phyloP scores from a whole-genome alignment of 2,797 vertebrate genomes.

The Sebastes diaconus region DNA sequence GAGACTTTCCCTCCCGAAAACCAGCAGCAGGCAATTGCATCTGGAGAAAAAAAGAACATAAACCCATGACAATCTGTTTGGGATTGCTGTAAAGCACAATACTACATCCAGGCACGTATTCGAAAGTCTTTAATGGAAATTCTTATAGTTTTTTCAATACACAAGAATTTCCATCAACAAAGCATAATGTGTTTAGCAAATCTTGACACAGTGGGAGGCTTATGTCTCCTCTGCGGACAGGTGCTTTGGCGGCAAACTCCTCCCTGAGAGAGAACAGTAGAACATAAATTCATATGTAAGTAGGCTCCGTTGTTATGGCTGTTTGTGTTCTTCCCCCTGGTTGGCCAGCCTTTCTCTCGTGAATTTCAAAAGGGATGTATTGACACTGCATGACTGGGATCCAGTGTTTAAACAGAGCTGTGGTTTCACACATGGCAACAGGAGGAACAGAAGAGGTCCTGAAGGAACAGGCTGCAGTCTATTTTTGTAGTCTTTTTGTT shows the following conservation, averaged over 20 bases:
- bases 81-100: conserved; percentile 27
- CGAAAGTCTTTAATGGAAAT: conserved; percentile 2
- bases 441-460: conserved; percentile 37
- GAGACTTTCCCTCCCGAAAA: conserved; percentile 17
- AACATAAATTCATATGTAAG: conserved; percentile 49
- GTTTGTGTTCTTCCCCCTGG: conserved; percentile 43
- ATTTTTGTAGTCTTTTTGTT: conserved; percentile 73
- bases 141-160: neutral
- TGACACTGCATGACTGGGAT: conserved; percentile 57
- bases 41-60: conserved; percentile 2
- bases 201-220: conserved; percentile 1
- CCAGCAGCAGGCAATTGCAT: neutral
- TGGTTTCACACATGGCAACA: conserved; percentile 49
- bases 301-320: neutral
- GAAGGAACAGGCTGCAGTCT: conserved; percentile 53
- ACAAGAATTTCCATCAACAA: conserved; percentile 20
- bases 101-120: conserved; percentile 22
- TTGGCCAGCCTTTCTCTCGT: conserved; percentile 38
- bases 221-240: conserved; percentile 38
- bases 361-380: conserved; percentile 52
- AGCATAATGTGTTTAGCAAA: conserved; percentile 28
- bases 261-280: conserved; percentile 16
- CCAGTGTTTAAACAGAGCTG: conserved; percentile 45
- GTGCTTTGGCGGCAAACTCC: conserved; percentile 26
- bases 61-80: conserved; percentile 40